These are phyloP conservation scores for Eumeta japonica DNA, from an alignment of 1,140 invertebrate genomes.

Conservation along the genomic window DNA sequence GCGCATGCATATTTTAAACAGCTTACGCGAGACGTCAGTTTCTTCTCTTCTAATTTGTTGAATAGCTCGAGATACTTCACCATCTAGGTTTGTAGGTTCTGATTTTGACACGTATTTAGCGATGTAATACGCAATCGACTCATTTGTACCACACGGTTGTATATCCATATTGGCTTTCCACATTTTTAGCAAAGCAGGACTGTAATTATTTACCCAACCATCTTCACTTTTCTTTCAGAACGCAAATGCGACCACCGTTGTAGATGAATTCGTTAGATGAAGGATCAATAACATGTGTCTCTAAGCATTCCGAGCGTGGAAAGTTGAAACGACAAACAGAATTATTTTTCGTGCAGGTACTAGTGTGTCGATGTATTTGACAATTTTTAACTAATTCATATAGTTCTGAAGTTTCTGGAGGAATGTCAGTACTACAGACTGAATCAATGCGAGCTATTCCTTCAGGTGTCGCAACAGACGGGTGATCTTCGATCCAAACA, in stretches of 20 bases:
- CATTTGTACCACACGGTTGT: constrained; percentile 23
- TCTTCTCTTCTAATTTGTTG: constrained; percentile 20
- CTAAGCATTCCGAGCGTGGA: constrained; percentile 10
- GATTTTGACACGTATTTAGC: constrained; percentile 42
- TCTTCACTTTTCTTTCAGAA: constrained; percentile 15
- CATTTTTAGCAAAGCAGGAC: constrained; percentile 10
- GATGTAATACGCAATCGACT: constrained; percentile 37
- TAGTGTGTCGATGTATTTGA: constrained; percentile 16
- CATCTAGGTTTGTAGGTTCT: too few species aligned
- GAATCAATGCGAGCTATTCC: constrained; percentile 10
- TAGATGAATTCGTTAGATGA: constrained; percentile 11
- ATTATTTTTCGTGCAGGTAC: constrained; percentile 13
- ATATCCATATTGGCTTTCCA: too few species aligned
- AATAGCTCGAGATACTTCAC: too few species aligned
- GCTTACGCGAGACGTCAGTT: constrained; percentile 19
- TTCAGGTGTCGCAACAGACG: constrained; percentile 11
- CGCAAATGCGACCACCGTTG: constrained; percentile 12
- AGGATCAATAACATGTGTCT: constrained; percentile 7
- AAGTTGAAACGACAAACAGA: constrained; percentile 15
- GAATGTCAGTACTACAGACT: constrained; percentile 7
- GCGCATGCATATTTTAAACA: constrained; percentile 23
- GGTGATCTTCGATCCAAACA: constrained; percentile 14
- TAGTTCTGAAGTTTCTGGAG: constrained; percentile 8
- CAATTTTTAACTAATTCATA: constrained; percentile 11
- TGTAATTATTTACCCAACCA: too few species aligned